Percentiles rank a stretch among this genome's conserved stretches.
Evolutionary conservation across 2,113 vertebrate genomes (phyloP).

Genomic region (Prolemur simus): DNA sequence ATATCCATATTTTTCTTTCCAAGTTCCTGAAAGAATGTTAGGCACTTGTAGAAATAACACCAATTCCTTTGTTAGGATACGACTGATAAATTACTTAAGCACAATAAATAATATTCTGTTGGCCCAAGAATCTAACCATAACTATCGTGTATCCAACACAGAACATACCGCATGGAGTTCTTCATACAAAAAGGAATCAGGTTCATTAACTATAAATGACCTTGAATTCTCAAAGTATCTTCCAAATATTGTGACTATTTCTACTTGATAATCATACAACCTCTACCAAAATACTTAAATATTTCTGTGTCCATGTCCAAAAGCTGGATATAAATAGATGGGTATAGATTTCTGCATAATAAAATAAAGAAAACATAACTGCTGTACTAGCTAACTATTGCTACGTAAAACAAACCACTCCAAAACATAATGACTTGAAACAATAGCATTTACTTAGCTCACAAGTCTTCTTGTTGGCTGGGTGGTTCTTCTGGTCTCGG

Average conservation of each 20-base stretch:
- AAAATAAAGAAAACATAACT: neutral
- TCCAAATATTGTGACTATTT: neutral
- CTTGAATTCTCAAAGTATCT: constrained; percentile 1
- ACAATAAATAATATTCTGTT: neutral
- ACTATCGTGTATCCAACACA: neutral
- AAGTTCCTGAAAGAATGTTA: neutral
- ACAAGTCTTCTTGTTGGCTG: neutral
- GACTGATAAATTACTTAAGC: neutral
- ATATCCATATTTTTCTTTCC: constrained; percentile 15
- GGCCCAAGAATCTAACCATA: neutral
- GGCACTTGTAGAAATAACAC: neutral
- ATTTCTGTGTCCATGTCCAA: neutral
- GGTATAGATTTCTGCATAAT: neutral
- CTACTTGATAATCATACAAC: neutral
- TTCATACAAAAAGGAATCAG: neutral
- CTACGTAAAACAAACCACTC: neutral
- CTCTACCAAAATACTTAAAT: constrained; percentile 3
- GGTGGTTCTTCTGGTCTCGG: neutral
- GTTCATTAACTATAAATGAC: neutral
- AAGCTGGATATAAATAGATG: neutral
- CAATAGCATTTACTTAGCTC: neutral
- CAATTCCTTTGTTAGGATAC: neutral
- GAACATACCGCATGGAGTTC: neutral
- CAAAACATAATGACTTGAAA: neutral
- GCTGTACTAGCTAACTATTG: neutral